phyloP scores from a whole-genome alignment of 1,140 invertebrate genomes.

The Platyscapa corneri region DNA sequence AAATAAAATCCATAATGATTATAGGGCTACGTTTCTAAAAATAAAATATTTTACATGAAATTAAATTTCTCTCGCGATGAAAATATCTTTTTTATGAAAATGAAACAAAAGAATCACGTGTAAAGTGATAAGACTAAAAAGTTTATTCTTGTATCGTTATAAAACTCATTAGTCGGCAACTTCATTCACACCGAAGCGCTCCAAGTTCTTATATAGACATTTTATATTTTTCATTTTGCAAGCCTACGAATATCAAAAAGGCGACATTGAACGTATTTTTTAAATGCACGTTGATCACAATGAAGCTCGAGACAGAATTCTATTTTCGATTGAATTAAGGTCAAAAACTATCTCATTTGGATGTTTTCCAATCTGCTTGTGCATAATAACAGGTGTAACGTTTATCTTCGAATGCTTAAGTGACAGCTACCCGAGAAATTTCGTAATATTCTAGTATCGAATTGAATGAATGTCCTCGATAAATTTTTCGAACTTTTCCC shows the following conservation, averaged over 20 bases:
- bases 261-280: slow-evolving; percentile 11
- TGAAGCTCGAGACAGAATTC: slow-evolving; percentile 21
- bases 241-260: not conserved
- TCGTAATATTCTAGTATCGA: not conserved
- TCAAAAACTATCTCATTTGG: slow-evolving; percentile 47
- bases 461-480: not conserved
- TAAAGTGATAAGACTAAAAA: not conserved
- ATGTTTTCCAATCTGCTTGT: slow-evolving; percentile 38
- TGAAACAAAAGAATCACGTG: no score
- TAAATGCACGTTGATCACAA: not conserved
- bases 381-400: slow-evolving; percentile 45
- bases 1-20: no score
- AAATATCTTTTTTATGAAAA: no score
- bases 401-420: not conserved
- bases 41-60: no score
- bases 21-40: no score
- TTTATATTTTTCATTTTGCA: not conserved
- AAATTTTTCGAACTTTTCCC: not conserved
- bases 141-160: not conserved
- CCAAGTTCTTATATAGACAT: not conserved
- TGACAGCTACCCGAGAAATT: not conserved
- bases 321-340: slow-evolving; percentile 47
- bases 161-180: not conserved
- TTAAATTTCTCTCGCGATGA: no score
- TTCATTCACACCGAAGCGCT: not conserved